These are phyloP conservation scores for Microcebus jonahi DNA, from an alignment of 2,113 vertebrate genomes.

Conservation along the genomic window DNA sequence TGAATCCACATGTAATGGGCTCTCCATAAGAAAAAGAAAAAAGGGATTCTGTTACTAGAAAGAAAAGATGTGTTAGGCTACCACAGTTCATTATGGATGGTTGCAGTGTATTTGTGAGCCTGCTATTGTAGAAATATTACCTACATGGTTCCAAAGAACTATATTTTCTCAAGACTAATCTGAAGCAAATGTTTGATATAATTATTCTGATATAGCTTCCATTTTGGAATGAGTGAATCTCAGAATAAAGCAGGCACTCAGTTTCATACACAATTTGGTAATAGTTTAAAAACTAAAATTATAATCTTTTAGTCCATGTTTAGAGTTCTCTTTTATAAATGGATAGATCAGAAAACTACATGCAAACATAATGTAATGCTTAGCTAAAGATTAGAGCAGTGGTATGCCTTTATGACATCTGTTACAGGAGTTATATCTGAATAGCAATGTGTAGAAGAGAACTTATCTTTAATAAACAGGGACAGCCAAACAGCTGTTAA, in stretches of 20 bases:
- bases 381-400: not conserved
- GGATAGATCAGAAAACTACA: not conserved
- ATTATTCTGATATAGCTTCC: not conserved
- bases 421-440: not conserved
- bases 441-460: not conserved
- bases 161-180: not conserved
- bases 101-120: not conserved
- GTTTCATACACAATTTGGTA: not conserved
- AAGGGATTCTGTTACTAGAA: not conserved
- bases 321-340: not conserved
- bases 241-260: not conserved
- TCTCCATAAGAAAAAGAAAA: not conserved
- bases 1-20: not conserved
- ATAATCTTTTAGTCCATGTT: not conserved
- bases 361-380: not conserved
- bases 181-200: not conserved
- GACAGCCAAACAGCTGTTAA: not conserved
- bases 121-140: not conserved
- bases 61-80: not conserved
- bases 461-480: not conserved
- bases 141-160: not conserved
- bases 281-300: constrained; percentile 29
- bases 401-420: not conserved
- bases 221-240: not conserved
- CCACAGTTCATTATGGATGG: not conserved